Base-by-base conservation (phyloP, 2,113 vertebrate genomes). In the Thryonomys swinderianus region DNA sequence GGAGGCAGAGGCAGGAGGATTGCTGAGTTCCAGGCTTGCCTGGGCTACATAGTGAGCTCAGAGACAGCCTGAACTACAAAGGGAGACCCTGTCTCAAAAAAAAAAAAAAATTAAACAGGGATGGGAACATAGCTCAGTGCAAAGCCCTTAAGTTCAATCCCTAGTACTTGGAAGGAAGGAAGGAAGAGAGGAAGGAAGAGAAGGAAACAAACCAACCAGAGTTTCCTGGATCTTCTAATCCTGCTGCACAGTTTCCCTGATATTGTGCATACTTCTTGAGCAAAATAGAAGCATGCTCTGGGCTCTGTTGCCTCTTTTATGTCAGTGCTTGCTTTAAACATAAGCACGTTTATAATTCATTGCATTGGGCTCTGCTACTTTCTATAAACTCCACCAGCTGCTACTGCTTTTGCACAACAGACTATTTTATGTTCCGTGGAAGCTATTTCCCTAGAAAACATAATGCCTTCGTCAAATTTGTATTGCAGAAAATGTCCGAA, bases 341-440 rank as follows among this genome's bases (percentile, higher is more conserved):
- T 74, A 96, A 97, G 91, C 42, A 30, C 32, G 90, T 94, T 97
- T 97, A 92, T 51, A 67, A 97, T 96, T 97, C 93, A 96, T 94
- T 96, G 78, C 94, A 86, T 10, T 95, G 96, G 95, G 95, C 97
- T 98, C 94, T 96, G 93, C 90, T 91, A 74, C 42, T 98, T 98
- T 97, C 96, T 97, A 88, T 97, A 97, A 98, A 96, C 92, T 93
- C 95, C 83, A 97, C 93, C 96, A 98, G 97, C 97, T 98, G 97
- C 94, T 97, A 64, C 95, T 94, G 76, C 90, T 96, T 94, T 97
- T 96, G 95, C 83, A 96, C 73, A 89, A 91, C 87, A 97, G 95
- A 97, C 95, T 98, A 97, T 95, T 96, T 55, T 93, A 83, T 92
- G 89, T 93, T 97, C 71, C 79, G 80, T n/a, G 94, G 94, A 96